Base-by-base conservation (phyloP, 2,888 invertebrate species). In the Cartodere bifasciata region DNA sequence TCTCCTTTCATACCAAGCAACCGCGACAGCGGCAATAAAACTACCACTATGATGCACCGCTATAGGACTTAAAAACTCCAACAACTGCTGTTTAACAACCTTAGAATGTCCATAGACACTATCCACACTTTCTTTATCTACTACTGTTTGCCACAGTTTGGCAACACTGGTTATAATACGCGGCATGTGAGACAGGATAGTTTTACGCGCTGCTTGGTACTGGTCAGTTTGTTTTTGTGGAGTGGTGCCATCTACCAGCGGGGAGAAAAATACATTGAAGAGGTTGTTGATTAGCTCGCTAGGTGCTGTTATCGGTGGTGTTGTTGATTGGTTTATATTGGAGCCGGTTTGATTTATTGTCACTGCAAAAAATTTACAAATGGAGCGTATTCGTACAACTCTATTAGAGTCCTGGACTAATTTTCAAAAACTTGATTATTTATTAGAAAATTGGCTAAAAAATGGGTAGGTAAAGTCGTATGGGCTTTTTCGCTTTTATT, bases 61-160 rank as follows among this genome's bases (percentile, higher is more conserved):
- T 28, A 90, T 75, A 0, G 88, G 88, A 46, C 84, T 84, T 3
- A 90, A 58, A 42, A 88, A 76, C 52, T 85, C 84, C 44, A 88
- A 59, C 27, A 90, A 64, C 45, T 83, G 78, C 44, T 83, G 79
- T 38, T 80, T 75, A 7, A 86, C 76, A 40, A 78, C 65, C 54
- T 81, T 68, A 3, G 70, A 65, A 49, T 66, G 70, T 15, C 73
- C 73, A 31, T 69, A 65, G 4, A 72, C 63, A 9, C 65, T 62
- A 38, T 68, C 68, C 38, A 26, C 43, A 38, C 42, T 46, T 23
- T 52, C 55, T 24, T 52, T 44, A 34, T 49, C 49, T 16, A 75
- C 67, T 23, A 61, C 51, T 17, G 79, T 78, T 48, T 80, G 76
- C 87, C 88, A 90, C 22, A 88, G 62, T 21, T 75, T 68, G 2